These are phyloP conservation scores for Steinernema khuongi DNA, from an alignment of 1,140 invertebrate genomes.

Conservation along the genomic window DNA sequence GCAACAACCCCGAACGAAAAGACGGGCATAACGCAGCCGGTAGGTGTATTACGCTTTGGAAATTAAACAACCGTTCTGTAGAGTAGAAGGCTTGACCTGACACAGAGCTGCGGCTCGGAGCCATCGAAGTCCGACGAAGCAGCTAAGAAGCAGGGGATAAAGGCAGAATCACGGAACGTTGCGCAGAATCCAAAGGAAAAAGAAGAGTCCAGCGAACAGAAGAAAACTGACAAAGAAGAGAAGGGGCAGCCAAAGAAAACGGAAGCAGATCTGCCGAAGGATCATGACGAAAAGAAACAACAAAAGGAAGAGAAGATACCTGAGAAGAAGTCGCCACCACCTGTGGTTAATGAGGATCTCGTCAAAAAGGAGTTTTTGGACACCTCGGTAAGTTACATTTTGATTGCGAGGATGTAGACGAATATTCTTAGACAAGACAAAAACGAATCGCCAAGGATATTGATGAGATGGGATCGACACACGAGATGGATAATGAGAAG, in stretches of 20 bases:
- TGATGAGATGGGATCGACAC: not conserved
- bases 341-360: not conserved
- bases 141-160: no score
- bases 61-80: no score
- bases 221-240: not conserved
- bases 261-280: not conserved
- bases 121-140: no score
- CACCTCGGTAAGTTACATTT: not conserved
- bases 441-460: not conserved
- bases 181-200: not conserved
- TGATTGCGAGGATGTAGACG: not conserved
- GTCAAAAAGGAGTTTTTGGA: not conserved
- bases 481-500: not conserved
- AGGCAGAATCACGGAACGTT: no score
- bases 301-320: not conserved
- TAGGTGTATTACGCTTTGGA: no score
- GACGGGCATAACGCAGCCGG: no score
- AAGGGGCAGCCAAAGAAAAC: not conserved
- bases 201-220: not conserved
- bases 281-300: not conserved
- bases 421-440: not conserved
- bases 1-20: no score
- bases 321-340: not conserved
- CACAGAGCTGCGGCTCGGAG: no score
- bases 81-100: no score